phyloP scores from a whole-genome alignment of 2,113 vertebrate genomes.

The Carettochelys insculpta region DNA sequence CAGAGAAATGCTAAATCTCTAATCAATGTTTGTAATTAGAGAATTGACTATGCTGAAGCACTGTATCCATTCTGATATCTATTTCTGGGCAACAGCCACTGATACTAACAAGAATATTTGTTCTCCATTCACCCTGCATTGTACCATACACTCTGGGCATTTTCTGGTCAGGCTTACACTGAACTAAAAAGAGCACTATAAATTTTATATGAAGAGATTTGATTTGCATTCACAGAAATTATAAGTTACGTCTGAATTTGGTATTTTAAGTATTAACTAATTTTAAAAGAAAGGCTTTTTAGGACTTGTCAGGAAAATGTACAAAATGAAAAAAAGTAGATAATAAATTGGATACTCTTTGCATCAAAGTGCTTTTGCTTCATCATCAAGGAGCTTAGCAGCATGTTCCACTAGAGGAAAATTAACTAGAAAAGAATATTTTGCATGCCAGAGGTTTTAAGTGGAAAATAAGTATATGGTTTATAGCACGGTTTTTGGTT shows the following conservation, averaged over 20 bases:
- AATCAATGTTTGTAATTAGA: slow-evolving; percentile 36
- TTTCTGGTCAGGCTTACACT: not conserved
- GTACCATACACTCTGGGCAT: not conserved
- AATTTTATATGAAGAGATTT: slow-evolving; percentile 1
- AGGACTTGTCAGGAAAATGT: not conserved
- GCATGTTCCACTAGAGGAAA: not conserved
- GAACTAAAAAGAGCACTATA: slow-evolving; percentile 6
- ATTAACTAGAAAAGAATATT: slow-evolving; percentile 26
- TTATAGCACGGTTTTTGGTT: not conserved
- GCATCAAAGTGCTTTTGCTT: slow-evolving; percentile 29
- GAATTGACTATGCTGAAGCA: slow-evolving; percentile 1
- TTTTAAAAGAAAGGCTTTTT: not conserved
- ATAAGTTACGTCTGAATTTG: slow-evolving; percentile 2
- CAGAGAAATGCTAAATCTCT: slow-evolving; percentile 16
- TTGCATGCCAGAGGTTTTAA: not conserved
- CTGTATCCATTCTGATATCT: slow-evolving; percentile 19
- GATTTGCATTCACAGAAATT: slow-evolving; percentile 25
- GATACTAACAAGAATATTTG: slow-evolving; percentile 36
- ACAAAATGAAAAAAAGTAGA: slow-evolving; percentile 33
- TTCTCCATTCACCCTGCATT: not conserved
- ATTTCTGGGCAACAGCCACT: slow-evolving; percentile 37
- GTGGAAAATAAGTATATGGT: not conserved
- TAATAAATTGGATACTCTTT: slow-evolving; percentile 17
- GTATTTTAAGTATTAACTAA: slow-evolving; percentile 8
- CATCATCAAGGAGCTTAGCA: slow-evolving; percentile 19